phyloP scores from a whole-genome alignment of 2,113 vertebrate genomes.

The Ceyx margarethae region DNA sequence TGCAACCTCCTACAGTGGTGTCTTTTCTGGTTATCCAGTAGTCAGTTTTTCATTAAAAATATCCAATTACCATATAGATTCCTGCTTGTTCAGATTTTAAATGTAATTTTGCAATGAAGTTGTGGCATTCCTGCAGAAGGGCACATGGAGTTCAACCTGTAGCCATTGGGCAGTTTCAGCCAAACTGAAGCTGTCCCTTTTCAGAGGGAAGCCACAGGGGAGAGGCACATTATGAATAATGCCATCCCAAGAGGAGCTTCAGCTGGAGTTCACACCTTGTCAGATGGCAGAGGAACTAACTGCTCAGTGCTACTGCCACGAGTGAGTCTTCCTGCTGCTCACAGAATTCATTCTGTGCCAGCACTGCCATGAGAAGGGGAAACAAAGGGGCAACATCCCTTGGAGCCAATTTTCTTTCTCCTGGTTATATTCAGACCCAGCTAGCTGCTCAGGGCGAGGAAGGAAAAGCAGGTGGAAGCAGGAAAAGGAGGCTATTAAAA shows the following conservation, averaged over 20 bases:
- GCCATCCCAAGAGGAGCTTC: not conserved
- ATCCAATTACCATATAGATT: conserved; percentile 10
- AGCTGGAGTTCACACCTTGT: not conserved
- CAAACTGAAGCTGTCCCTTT: not conserved
- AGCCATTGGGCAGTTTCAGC: not conserved
- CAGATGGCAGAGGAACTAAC: not conserved
- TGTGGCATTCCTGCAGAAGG: not conserved
- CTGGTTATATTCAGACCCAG: not conserved
- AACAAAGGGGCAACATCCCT: conserved; percentile 34
- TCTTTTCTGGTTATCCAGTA: conserved; percentile 52
- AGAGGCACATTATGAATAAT: not conserved
- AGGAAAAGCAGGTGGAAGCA: not conserved
- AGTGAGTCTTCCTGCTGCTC: not conserved
- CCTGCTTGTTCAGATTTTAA: not conserved
- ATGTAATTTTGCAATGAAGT: not conserved
- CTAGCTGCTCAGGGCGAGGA: not conserved
- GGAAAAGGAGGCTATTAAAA: not conserved
- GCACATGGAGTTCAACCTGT: not conserved
- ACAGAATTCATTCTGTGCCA: conserved; percentile 19
- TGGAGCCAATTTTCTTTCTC: conserved; percentile 49
- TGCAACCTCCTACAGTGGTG: conserved; percentile 45
- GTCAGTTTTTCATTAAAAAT: conserved; percentile 59
- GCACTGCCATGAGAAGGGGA: conserved; percentile 25
- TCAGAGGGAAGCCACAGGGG: not conserved
- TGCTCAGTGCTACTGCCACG: not conserved